Evolutionary conservation across 2,113 vertebrate genomes (phyloP), one percentile per base, ranked within the genome.

Genomic region (Antigone vipio): DNA sequence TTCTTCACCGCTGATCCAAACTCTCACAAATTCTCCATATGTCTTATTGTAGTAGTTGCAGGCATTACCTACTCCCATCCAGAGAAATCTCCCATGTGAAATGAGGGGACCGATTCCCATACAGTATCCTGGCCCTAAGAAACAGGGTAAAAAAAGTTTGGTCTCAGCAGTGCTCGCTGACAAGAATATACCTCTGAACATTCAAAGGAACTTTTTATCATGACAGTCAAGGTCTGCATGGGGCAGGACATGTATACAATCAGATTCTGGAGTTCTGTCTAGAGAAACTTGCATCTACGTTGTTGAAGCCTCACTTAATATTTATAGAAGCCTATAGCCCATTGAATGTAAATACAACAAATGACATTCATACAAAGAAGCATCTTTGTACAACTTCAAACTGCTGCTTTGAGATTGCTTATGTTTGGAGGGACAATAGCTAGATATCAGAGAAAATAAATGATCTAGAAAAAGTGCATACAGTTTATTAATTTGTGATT

Each of bases 1-100:
- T 96, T 99, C 99, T 97, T 99, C 99, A 6, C 99, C 99, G 9
- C 98, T 97, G 80, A 99, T 99, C 99, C 99, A 99, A 69, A 99
- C 99, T 62, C 99, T 98, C 59, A 98, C 98, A n/a, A 99, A 98
- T 78, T 98, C 99, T 76, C 99, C 99, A 0, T 99, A 99, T 45
- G 98, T 98, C 73, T 97, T 97, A 71, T 99, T 99, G 97, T 99
- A 99, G 97, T 99, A 99, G 97, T 99, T 99, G 96, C 98, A 98
- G 19, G 99, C 99, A 4, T 97, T 99, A 72, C 99, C 99, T 1
- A 99, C 98, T 60, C 99, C 99, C 88, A 98, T 99, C 98, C 98
- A 99, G 49, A 99, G 97, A 62, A 99, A 99, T 32, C 99, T 98
- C 72, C 94, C 76, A 5, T 99, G 99, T 30, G 99, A 99, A 20